phyloP scores from a whole-genome alignment of 1,140 invertebrate genomes.

The Chymomyza costata region DNA sequence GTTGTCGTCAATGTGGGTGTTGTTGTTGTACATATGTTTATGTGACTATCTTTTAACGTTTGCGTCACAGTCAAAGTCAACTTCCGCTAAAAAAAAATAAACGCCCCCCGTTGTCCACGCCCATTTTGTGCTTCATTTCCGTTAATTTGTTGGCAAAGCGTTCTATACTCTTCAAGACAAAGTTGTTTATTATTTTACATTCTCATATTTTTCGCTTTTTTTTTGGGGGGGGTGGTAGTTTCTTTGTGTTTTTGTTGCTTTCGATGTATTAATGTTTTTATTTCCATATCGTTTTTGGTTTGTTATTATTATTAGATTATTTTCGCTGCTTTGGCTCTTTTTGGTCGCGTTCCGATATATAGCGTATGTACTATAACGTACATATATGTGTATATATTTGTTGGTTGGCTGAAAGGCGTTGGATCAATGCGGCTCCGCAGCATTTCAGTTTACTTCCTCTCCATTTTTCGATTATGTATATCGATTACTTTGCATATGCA shows the following conservation, averaged over 20 bases:
- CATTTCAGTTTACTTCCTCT: constrained; percentile 8
- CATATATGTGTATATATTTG: constrained; percentile 23
- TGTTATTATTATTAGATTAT: constrained; percentile 10
- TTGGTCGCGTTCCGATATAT: too few species aligned
- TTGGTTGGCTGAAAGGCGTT: constrained; percentile 37
- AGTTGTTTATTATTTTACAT: constrained; percentile 74
- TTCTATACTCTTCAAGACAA: constrained; percentile 75
- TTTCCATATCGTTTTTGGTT: constrained; percentile 14
- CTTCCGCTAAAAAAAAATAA: constrained; percentile 48
- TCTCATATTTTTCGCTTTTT: constrained; percentile 67
- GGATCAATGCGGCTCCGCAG: constrained; percentile 34
- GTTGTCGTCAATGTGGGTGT: constrained; percentile 20
- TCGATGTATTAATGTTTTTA: constrained; percentile 21
- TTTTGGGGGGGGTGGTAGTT: constrained; percentile 11
- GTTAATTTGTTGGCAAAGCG: constrained; percentile 75
- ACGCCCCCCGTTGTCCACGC: constrained; percentile 29
- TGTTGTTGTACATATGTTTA: not conserved
- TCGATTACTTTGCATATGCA: too few species aligned
- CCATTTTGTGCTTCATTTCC: constrained; percentile 67
- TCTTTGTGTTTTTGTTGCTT: constrained; percentile 13
- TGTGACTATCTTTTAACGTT: not conserved
- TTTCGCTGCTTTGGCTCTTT: not conserved
- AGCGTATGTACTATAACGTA: too few species aligned
- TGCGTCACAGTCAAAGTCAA: constrained; percentile 7
- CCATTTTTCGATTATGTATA: not conserved